phyloP scores from a whole-genome alignment of 2,888 invertebrate genomes.

The Drosophila ochracea region DNA sequence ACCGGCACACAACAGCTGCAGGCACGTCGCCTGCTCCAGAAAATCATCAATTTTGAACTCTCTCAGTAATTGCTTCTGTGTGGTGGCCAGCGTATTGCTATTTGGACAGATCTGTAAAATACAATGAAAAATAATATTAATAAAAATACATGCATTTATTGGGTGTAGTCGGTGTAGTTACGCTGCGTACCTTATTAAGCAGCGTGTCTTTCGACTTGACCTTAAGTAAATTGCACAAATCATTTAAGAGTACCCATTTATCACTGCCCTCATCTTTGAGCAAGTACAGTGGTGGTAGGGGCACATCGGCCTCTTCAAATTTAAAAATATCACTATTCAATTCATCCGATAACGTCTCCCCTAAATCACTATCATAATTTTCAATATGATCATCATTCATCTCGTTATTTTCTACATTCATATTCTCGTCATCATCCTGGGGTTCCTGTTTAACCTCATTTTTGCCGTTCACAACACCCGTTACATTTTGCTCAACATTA shows the following conservation, averaged over 20 bases:
- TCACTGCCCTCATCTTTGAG: conserved; percentile 89
- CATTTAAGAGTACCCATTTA: conserved; percentile 93
- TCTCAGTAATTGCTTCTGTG: conserved; percentile 85
- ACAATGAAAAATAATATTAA: conserved; percentile 1
- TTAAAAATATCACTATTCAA: conserved; percentile 88
- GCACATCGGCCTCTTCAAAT: conserved; percentile 92
- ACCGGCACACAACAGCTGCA: conserved; percentile 91
- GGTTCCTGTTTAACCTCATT: conserved; percentile 67
- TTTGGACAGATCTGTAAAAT: conserved; percentile 83
- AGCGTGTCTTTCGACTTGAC: conserved; percentile 93
- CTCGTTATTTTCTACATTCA: conserved; percentile 18
- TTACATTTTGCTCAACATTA: conserved; percentile 61
- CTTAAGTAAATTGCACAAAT: conserved; percentile 91
- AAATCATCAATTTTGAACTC: conserved; percentile 93
- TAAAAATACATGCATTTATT: background rate
- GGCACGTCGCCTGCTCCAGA: conserved; percentile 92
- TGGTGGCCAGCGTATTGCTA: conserved; percentile 73
- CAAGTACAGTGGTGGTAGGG: conserved; percentile 92
- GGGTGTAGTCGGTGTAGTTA: conserved; percentile 42
- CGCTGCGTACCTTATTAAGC: conserved; percentile 87
- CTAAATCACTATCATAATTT: conserved; percentile 39
- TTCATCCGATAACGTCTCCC: conserved; percentile 59
- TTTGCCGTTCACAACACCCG: conserved; percentile 74
- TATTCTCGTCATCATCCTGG: conserved; percentile 37
- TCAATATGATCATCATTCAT: conserved; percentile 10